Conservation (phyloP, 1,140 invertebrate genomes). For the Calephelis nemesis region DNA sequence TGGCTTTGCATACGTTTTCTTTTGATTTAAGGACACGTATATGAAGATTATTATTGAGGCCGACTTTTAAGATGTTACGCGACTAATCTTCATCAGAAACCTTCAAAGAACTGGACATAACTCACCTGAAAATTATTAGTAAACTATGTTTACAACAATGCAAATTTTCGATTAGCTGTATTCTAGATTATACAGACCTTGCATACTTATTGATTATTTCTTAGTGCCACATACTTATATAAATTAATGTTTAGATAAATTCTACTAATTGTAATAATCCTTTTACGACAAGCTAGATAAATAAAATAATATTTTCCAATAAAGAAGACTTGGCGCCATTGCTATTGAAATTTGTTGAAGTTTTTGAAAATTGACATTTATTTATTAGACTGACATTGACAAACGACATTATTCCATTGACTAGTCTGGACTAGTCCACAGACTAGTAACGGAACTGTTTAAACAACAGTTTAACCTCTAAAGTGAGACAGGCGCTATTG, state of each 20-base stretch:
- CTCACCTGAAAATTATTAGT: conserved; percentile 34
- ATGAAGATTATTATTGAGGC: conserved; percentile 28
- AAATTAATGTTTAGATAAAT: neutral
- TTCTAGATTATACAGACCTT: conserved; percentile 1
- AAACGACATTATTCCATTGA: conserved; percentile 8
- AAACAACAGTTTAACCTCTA: no score
- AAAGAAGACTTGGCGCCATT: no score
- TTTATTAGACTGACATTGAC: no score
- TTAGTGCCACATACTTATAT: neutral
- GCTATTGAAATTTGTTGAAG: no score
- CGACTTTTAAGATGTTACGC: conserved; percentile 23
- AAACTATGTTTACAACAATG: conserved; percentile 8
- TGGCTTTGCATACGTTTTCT: conserved; percentile 50
- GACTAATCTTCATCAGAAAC: conserved; percentile 11
- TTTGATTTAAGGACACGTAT: conserved; percentile 47
- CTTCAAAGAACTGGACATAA: conserved; percentile 38
- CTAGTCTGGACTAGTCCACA: no score
- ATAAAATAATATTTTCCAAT: no score
- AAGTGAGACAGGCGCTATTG: no score
- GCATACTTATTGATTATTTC: neutral
- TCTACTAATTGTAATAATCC: neutral
- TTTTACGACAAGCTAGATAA: neutral
- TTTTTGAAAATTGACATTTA: no score
- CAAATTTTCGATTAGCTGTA: neutral
- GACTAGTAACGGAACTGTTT: no score